phyloP scores from a whole-genome alignment of 2,888 invertebrate species.

The Eurytoma californica region DNA sequence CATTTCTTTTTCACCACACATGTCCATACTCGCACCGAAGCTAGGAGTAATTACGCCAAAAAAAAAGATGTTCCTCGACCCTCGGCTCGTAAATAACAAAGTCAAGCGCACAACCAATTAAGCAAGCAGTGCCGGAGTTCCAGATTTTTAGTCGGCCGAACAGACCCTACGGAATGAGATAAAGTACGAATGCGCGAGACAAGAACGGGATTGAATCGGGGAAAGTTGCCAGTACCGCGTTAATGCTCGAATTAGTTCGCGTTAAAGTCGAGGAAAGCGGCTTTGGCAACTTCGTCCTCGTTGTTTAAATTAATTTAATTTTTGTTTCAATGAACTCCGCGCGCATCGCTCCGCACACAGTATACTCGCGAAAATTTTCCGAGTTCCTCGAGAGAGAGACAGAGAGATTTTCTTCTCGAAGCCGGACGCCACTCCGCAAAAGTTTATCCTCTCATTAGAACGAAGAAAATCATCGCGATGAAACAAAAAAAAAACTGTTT shows the following conservation, averaged over 20 bases:
- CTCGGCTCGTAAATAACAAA: no score
- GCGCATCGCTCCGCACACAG: neutral
- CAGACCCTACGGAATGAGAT: no score
- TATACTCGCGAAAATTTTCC: no score
- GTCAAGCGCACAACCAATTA: no score
- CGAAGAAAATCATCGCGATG: neutral
- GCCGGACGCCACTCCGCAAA: neutral
- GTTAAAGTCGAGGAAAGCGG: neutral
- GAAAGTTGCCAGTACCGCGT: constrained; percentile 23
- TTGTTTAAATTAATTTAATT: constrained; percentile 26
- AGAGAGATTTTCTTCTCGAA: neutral
- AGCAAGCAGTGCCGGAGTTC: no score
- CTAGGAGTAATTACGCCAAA: no score
- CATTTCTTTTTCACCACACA: no score
- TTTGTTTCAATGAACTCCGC: constrained; percentile 29
- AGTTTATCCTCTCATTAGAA: constrained; percentile 20
- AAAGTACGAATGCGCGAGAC: neutral
- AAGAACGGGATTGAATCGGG: constrained; percentile 20
- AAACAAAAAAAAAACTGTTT: neutral
- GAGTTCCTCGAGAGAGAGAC: no score
- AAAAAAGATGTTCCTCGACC: no score
- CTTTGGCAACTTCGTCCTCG: neutral
- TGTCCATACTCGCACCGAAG: no score
- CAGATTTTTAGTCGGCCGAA: no score
- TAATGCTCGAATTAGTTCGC: constrained; percentile 30